Evolutionary conservation across 1,140 invertebrate species (phyloP).

Genomic region (Pseudomyrmex flavicornis): DNA sequence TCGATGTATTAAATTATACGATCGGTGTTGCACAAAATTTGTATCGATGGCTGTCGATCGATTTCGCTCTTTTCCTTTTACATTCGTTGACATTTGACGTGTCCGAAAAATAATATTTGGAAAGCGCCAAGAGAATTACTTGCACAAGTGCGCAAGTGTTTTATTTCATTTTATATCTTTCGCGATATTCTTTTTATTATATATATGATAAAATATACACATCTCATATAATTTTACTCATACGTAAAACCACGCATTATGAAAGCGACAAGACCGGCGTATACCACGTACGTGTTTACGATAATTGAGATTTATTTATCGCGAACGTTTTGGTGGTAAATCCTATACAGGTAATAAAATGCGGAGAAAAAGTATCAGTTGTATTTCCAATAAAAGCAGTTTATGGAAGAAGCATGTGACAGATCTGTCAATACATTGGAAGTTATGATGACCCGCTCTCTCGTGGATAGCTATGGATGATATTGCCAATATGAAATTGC

Average conservation of each 20-base stretch:
- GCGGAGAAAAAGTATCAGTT: slow-evolving; percentile 9
- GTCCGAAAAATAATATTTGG: background rate
- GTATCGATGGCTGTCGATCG: too few relatives aligned
- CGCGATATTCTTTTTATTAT: background rate
- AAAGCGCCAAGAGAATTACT: background rate
- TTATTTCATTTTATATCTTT: background rate
- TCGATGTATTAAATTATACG: slow-evolving; percentile 1
- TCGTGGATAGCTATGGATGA: background rate
- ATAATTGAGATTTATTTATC: slow-evolving; percentile 6
- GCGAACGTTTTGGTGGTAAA: slow-evolving; percentile 10
- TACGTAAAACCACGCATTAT: background rate
- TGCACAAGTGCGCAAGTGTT: background rate
- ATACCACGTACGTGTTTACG: background rate
- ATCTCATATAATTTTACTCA: too few relatives aligned
- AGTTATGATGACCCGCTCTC: slow-evolving; percentile 51
- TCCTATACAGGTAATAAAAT: slow-evolving; percentile 19
- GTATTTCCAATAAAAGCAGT: slow-evolving; percentile 44
- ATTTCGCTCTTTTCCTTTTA: background rate
- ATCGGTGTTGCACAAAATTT: background rate
- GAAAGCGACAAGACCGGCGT: background rate
- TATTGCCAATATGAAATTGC: slow-evolving; percentile 38
- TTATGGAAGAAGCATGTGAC: slow-evolving; percentile 39
- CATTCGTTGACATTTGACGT: background rate
- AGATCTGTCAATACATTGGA: slow-evolving; percentile 54
- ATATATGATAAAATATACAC: too few relatives aligned